Percentiles rank a stretch among this genome's conserved stretches.
Evolutionary conservation across 1,140 invertebrate species (phyloP).

Genomic region (Pristionchus pacificus): DNA sequence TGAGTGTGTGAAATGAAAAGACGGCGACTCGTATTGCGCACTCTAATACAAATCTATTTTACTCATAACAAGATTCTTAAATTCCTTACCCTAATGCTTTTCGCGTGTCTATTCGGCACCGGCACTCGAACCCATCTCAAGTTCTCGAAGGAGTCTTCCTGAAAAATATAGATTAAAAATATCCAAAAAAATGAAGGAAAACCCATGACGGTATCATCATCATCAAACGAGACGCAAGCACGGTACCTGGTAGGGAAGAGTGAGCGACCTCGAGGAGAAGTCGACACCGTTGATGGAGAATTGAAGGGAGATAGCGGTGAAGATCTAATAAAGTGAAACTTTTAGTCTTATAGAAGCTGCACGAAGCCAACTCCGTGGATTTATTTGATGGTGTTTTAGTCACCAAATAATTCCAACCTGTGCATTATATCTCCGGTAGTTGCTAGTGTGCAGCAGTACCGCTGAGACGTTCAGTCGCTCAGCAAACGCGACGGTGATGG

Average conservation of each 20-base stretch:
- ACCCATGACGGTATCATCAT: neutral
- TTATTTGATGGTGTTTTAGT: no score
- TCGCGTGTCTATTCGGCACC: neutral
- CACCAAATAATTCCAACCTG: no score
- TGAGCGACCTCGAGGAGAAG: neutral
- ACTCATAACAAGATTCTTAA: no score
- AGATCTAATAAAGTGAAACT: neutral
- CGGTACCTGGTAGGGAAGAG: no score
- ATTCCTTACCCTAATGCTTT: no score
- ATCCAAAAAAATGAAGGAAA: neutral
- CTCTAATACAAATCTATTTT: no score
- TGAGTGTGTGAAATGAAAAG: no score
- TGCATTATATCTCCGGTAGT: neutral
- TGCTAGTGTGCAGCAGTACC: neutral
- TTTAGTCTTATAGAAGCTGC: neutral
- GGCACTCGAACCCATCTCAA: neutral
- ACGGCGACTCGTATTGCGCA: no score
- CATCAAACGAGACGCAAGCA: no score
- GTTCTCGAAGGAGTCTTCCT: neutral
- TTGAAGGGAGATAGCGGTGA: neutral
- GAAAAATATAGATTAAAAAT: neutral
- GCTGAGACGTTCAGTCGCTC: neutral
- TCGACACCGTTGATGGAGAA: neutral
- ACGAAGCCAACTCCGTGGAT: no score
- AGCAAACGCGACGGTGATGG: neutral